Evolutionary conservation across 2,113 vertebrate genomes (phyloP).

Genomic region (Urocitellus parryii): DNA sequence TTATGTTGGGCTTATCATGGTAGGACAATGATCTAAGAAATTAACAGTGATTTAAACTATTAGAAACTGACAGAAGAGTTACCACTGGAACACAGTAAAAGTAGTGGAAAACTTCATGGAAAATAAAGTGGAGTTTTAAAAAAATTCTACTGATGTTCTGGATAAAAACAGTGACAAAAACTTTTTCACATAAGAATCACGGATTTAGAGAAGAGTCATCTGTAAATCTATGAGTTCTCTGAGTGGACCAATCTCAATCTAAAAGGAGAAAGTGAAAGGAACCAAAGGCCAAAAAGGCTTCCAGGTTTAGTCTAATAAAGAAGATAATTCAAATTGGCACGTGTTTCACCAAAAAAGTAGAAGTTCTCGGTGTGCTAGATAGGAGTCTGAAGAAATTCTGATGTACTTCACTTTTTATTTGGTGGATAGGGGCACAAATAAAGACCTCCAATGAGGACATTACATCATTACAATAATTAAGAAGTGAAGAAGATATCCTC

Average conservation of each 20-base stretch:
- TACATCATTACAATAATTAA: background rate
- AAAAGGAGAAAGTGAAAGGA: constrained; percentile 32
- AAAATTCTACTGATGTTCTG: constrained; percentile 7
- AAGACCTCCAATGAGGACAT: background rate
- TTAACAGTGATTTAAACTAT: constrained; percentile 16
- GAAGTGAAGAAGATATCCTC: background rate
- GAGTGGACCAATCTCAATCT: background rate
- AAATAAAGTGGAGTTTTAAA: constrained; percentile 40
- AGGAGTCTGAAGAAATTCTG: constrained; percentile 8
- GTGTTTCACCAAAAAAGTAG: background rate
- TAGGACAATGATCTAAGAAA: constrained; percentile 42
- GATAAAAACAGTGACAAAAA: constrained; percentile 48
- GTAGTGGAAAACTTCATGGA: background rate
- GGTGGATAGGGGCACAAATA: background rate
- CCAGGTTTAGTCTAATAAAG: background rate
- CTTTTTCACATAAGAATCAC: constrained; percentile 11
- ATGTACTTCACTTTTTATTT: background rate
- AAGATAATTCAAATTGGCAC: background rate
- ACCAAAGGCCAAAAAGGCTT: background rate
- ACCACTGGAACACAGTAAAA: background rate
- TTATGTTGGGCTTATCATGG: background rate
- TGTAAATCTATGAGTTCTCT: constrained; percentile 4
- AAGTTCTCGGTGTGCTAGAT: background rate
- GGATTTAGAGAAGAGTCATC: constrained; percentile 1
- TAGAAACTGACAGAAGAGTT: background rate